These are phyloP conservation scores for Dicrostonyx torquatus DNA, from an alignment of 2,797 vertebrate genomes.

Conservation along the genomic window DNA sequence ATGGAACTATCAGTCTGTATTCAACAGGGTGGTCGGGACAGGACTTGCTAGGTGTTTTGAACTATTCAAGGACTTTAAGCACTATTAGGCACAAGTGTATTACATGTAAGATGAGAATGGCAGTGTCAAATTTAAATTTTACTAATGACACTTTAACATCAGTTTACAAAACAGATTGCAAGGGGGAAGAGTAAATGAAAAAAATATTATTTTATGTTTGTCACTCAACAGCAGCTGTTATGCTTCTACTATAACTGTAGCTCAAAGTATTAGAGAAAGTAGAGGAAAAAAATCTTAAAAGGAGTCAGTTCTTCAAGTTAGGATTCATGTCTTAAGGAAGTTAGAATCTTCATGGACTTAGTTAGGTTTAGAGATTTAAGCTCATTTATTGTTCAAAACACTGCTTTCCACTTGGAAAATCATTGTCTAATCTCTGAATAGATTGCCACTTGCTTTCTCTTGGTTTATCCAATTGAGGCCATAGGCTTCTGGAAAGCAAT, in stretches of 20 bases:
- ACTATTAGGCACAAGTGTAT: not conserved
- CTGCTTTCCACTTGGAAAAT: not conserved
- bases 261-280: not conserved
- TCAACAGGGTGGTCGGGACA: not conserved
- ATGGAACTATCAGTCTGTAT: not conserved
- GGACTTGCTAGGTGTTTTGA: not conserved
- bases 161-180: slow-evolving; percentile 36
- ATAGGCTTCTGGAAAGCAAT: not conserved
- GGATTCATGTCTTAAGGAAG: not conserved
- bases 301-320: not conserved
- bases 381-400: not conserved
- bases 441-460: not conserved
- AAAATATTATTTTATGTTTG: slow-evolving; percentile 61
- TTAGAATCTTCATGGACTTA: slow-evolving; percentile 24
- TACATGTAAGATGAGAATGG: not conserved
- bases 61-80: not conserved
- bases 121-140: slow-evolving; percentile 37
- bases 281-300: not conserved
- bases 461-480: not conserved
- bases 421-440: not conserved
- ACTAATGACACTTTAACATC: not conserved
- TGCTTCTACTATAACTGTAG: slow-evolving; percentile 15
- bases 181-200: not conserved
- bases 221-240: slow-evolving; percentile 55
- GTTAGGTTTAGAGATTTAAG: not conserved